Conservation (phyloP, 2,113 vertebrate genomes). For the Neodontobutis hainanensis region DNA sequence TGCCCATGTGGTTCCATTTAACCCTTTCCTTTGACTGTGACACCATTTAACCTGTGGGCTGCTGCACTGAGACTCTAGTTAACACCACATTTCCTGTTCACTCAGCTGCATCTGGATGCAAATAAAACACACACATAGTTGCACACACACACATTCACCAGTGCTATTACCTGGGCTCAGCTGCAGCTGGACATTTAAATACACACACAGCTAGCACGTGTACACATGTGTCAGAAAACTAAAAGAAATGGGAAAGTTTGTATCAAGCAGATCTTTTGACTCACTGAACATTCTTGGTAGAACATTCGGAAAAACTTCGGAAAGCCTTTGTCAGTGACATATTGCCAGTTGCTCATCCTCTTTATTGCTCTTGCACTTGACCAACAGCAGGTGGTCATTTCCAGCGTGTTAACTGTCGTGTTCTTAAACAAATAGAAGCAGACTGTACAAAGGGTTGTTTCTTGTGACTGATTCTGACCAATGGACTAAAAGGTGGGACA, state of each 20-base stretch:
- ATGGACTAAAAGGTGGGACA: no score
- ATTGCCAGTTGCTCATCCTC: conserved; percentile 5
- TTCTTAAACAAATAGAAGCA: no score
- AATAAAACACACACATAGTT: conserved; percentile 33
- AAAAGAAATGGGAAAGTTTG: not conserved
- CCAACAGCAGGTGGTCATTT: not conserved
- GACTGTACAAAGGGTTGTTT: no score
- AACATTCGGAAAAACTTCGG: not conserved
- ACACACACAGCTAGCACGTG: not conserved
- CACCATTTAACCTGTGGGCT: conserved; percentile 70
- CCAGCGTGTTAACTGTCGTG: no score
- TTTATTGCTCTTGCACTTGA: conserved; percentile 3
- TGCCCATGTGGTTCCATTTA: conserved; percentile 73
- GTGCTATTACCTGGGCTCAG: conserved; percentile 23
- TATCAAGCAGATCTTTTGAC: not conserved
- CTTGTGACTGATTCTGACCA: no score
- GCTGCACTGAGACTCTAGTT: conserved; percentile 64
- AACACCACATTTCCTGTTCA: conserved; percentile 71
- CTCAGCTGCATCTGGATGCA: conserved; percentile 66
- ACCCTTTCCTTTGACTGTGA: conserved; percentile 71
- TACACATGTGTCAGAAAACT: not conserved
- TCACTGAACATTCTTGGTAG: not conserved
- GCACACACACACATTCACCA: conserved; percentile 23
- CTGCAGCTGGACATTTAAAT: conserved; percentile 32
- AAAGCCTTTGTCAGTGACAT: not conserved